Base-by-base conservation (phyloP, 2,113 vertebrate genomes). In the Sakesphorus luctuosus region DNA sequence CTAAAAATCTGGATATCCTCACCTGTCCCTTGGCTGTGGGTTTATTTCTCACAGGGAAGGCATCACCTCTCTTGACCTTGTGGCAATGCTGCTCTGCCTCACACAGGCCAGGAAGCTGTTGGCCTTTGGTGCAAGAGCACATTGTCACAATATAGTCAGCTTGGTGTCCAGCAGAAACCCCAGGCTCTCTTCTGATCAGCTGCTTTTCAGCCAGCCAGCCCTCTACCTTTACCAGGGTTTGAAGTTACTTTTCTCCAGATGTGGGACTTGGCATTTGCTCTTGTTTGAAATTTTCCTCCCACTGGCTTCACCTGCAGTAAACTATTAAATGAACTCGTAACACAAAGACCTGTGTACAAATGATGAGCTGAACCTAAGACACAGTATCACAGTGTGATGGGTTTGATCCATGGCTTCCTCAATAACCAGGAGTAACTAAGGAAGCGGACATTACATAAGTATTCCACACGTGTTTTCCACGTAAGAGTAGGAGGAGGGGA, bases 121-220 rank as follows among this genome's bases (percentile, higher is more conserved):
- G 28, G n/a, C 5, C 8, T 68, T 62, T 58, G 10, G 21, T 74
- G 7, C 33, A 59, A 25, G 11, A 55, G 2, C 33, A 7, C 33
- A 33, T 18, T 0, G 1, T 13, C 52, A 72, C 19, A 13, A 18
- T 23, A 11, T 14, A 35, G 47, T 19, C 44, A 76, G 0, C 11
- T 20, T 72, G 24, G 11, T 44, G 52, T 2, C 18, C 43, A 40
- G 4, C 58, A 56, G 44, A 35, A 15, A 29, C 10, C 9, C 7
- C 33, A 55, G 19, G 11, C 43, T 35, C n/a, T 87, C 53, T 67
- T 53, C 52, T 40, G 47, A 63, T 3, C 25, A 46, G 10, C 29
- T 66, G 29, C 16, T 63, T 78, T 78, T 49, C 26, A 92, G 28
- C 26, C 43, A 87, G 15, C n/a, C 47, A 85, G 6, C 8, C 28